These are phyloP conservation scores for Apaloderma vittatum DNA, from an alignment of 2,113 vertebrate genomes.

Conservation along the genomic window DNA sequence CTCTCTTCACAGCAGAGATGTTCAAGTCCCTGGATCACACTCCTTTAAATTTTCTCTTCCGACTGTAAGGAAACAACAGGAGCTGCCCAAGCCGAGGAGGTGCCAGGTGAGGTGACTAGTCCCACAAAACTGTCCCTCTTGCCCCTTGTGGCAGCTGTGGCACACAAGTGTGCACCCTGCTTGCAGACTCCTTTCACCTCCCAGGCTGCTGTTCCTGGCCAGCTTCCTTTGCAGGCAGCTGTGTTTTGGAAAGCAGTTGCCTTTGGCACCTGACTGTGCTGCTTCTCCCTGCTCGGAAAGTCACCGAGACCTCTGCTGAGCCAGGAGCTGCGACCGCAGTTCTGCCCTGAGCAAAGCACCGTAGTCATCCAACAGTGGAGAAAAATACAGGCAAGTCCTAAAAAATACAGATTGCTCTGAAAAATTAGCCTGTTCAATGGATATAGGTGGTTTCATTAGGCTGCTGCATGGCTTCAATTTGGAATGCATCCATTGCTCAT, in stretches of 20 bases:
- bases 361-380: no score
- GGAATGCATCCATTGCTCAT: no score
- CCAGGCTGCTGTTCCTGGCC: neutral
- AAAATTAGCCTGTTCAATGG: no score
- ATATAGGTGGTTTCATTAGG: no score
- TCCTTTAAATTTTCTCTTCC: neutral
- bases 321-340: fast-evolving
- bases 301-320: neutral
- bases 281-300: neutral
- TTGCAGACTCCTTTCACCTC: neutral
- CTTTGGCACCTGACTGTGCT: neutral
- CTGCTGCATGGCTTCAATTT: no score
- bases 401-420: no score
- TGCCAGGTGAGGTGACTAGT: neutral
- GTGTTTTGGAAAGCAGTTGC: neutral
- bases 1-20: no score
- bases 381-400: no score
- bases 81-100: neutral
- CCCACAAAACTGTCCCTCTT: fast-evolving
- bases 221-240: neutral
- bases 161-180: neutral
- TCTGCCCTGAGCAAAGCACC: neutral
- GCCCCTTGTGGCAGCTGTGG: fast-evolving
- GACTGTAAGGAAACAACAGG: fast-evolving
- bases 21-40: no score